Evolutionary conservation across 2,888 invertebrate genomes (phyloP), one percentile per base, ranked within the genome.

Genomic region (Ecliptopera silaceata): DNA sequence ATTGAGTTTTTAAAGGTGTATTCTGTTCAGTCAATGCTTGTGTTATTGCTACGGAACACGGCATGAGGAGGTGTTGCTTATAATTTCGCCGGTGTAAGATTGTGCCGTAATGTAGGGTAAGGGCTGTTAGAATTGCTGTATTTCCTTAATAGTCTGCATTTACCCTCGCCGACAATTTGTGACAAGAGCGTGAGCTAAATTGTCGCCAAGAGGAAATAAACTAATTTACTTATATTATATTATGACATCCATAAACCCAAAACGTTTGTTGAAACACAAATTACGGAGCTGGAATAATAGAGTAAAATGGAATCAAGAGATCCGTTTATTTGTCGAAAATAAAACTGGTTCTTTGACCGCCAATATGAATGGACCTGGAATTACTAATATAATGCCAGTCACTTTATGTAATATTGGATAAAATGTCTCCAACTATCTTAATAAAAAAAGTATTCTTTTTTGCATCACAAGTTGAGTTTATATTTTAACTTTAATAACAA

Each of bases 111-210:
- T 90, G 77, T 84, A 77, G 86, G 88, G 87, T 88, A 88, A 89
- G 88, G 86, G 85, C 81, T 82, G 83, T 72, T 82, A 78, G 88
- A 88, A 90, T 89, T 88, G 88, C 87, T 89, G 90, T 91, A 90
- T 90, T 90, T 90, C 90, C 90, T 85, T 90, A 90, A 90, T 90
- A 90, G 88, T 88, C 86, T 86, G 83, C 88, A 88, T 88, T 90
- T 90, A 90, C 86, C 89, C 85, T 75, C 82, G 87, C 79, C 88
- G 82, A 89, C 89, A 87, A 90, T 90, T 91, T 87, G 89, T 86
- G 89, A 90, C 85, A 86, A 85, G 87, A 86, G 82, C 88, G 89
- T 86, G 86, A 84, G 87, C 79, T 82, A 89, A 90, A 91, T 90
- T 87, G 88, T 88, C 85, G 89, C 79, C 82, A 70, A 75, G 80